phyloP scores from a whole-genome alignment of 2,113 vertebrate genomes.

The Anhinga rufa region DNA sequence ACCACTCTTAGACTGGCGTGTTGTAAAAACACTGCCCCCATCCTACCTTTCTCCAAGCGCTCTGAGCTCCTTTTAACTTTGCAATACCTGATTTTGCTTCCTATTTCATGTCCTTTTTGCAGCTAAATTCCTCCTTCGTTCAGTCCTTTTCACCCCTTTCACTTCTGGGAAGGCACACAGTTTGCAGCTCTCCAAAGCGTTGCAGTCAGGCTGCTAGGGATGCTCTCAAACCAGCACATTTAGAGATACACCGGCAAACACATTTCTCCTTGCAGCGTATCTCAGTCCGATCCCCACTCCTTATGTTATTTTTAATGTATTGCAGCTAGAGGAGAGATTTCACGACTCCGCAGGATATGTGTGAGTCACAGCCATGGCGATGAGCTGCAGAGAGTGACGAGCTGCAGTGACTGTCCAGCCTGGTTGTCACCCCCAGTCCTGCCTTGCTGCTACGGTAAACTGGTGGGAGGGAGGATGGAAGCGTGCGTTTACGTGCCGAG shows the following conservation, averaged over 20 bases:
- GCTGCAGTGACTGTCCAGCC: background rate
- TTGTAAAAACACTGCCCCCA: background rate
- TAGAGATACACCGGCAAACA: background rate
- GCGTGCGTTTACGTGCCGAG: accelerated
- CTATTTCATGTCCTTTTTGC: accelerated
- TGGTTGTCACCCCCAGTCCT: background rate
- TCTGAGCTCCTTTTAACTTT: background rate
- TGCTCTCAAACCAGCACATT: background rate
- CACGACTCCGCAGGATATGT: background rate
- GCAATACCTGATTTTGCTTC: background rate
- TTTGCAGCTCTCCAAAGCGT: accelerated
- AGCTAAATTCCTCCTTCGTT: background rate
- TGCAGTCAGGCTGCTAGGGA: background rate
- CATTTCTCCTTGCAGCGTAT: accelerated
- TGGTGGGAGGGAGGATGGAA: background rate
- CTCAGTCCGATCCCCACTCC: background rate
- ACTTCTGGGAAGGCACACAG: accelerated
- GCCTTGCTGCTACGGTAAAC: background rate
- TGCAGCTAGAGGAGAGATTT: background rate
- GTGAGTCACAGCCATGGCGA: background rate
- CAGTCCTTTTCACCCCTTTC: background rate
- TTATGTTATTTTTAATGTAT: background rate
- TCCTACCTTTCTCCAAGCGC: background rate
- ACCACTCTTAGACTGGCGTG: accelerated
- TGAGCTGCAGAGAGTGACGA: background rate